A percentile compares a stretch with the other conserved stretches of the same genome.
Conservation (phyloP, 2,888 invertebrate genomes). For the Amblyjoppa proteus region DNA sequence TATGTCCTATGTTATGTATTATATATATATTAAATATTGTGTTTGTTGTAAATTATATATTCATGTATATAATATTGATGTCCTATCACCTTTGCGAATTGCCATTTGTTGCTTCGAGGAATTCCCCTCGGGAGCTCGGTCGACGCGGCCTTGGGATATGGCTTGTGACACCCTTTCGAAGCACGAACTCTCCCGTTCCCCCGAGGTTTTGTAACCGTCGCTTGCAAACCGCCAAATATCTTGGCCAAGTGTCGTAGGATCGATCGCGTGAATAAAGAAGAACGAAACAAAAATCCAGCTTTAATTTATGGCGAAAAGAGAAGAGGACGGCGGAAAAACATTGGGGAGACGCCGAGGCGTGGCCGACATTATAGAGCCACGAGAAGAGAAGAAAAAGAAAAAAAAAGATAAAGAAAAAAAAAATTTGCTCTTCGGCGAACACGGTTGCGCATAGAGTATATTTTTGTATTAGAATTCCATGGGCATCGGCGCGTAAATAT, state of each 20-base stretch:
- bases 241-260: not conserved
- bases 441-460: conserved; percentile 38
- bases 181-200: conserved; percentile 3
- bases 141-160: conserved; percentile 17
- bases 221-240: not conserved
- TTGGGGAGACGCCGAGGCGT: conserved; percentile 29
- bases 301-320: conserved; percentile 26
- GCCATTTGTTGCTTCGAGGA: conserved; percentile 55
- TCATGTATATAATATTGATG: not conserved
- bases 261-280: not conserved
- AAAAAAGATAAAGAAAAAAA: not conserved
- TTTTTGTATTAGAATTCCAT: conserved; percentile 36
- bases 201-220: not conserved
- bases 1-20: too few species aligned
- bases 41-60: not conserved
- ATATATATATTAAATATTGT: too few species aligned
- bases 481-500: conserved; percentile 24
- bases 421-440: conserved; percentile 15
- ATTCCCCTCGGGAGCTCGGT: conserved; percentile 12
- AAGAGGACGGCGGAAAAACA: conserved; percentile 7
- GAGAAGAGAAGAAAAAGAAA: not conserved
- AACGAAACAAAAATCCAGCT: conserved; percentile 20
- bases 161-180: conserved; percentile 32
- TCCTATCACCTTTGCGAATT: not conserved
- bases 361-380: conserved; percentile 6